A percentile compares a stretch with the other conserved stretches of the same genome.
Conservation (phyloP, 2,888 invertebrate genomes). For the Drosophila siamana region DNA sequence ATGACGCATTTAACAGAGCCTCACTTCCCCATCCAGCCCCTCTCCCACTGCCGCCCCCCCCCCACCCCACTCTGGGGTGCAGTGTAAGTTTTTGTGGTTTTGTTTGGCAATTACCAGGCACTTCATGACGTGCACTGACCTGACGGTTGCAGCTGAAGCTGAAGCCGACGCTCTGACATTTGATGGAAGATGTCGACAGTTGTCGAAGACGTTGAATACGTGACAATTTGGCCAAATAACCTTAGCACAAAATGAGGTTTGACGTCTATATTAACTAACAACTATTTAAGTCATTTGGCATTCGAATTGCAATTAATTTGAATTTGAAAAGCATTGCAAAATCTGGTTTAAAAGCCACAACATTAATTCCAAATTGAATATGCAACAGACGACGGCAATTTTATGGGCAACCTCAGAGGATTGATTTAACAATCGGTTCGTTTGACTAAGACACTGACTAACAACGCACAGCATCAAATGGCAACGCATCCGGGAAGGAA, state of each 20-base stretch:
- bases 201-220: conserved; percentile 54
- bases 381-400: conserved; percentile 3
- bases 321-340: conserved; percentile 22
- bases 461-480: not conserved
- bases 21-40: too few species aligned
- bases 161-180: conserved; percentile 18
- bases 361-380: conserved; percentile 18
- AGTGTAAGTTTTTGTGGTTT: conserved; percentile 65
- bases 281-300: conserved; percentile 62
- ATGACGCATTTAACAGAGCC: conserved; percentile 57
- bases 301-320: conserved; percentile 37
- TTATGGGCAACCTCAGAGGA: conserved; percentile 15
- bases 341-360: conserved; percentile 20
- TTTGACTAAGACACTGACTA: not conserved
- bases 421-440: conserved; percentile 12
- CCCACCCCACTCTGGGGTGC: not conserved
- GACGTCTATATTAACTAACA: conserved; percentile 56
- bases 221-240: conserved; percentile 60
- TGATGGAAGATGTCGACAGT: conserved; percentile 61
- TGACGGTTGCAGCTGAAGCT: conserved; percentile 13
- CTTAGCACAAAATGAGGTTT: conserved; percentile 2
- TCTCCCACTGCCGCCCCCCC: too few species aligned
- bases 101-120: conserved; percentile 63
- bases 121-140: conserved; percentile 42
- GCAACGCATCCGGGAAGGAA: not conserved